Evolutionary conservation across 2,797 vertebrate species (phyloP).

Genomic region (Sphenodon punctatus): DNA sequence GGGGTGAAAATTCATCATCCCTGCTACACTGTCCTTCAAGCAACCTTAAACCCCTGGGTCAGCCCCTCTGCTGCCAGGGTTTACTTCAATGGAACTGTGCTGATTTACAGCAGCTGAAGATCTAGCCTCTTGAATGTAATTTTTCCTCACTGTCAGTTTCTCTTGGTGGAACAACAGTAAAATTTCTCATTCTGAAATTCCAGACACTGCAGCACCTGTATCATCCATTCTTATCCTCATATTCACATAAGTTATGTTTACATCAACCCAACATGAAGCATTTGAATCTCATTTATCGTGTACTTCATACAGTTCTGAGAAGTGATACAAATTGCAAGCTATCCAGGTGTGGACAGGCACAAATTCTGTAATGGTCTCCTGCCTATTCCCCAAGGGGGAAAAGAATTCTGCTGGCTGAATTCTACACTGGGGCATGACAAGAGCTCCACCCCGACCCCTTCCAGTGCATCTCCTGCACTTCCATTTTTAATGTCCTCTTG

Average conservation of each 20-base stretch:
- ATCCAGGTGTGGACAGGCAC: background rate
- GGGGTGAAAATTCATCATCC: too few species aligned
- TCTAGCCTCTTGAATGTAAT: slow-evolving; percentile 53
- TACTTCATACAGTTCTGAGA: background rate
- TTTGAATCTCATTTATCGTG: background rate
- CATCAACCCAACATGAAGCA: background rate
- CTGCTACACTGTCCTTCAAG: too few species aligned
- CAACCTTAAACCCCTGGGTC: too few species aligned
- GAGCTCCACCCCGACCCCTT: background rate
- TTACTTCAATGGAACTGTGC: slow-evolving; percentile 24
- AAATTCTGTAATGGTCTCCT: background rate
- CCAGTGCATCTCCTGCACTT: background rate
- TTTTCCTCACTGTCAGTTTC: slow-evolving; percentile 29
- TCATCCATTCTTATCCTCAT: background rate
- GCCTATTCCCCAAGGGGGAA: background rate
- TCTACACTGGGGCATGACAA: background rate
- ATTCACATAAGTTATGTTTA: background rate
- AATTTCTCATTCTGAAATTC: background rate
- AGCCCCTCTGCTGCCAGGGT: too few species aligned
- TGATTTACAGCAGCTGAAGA: slow-evolving; percentile 34
- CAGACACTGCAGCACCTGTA: background rate
- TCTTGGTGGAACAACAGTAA: slow-evolving; percentile 22
- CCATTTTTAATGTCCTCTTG: background rate
- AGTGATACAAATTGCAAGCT: background rate
- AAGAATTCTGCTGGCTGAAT: background rate